These are phyloP conservation scores for Cotesia vestalis DNA, from an alignment of 1,140 invertebrate genomes.

Conservation along the genomic window DNA sequence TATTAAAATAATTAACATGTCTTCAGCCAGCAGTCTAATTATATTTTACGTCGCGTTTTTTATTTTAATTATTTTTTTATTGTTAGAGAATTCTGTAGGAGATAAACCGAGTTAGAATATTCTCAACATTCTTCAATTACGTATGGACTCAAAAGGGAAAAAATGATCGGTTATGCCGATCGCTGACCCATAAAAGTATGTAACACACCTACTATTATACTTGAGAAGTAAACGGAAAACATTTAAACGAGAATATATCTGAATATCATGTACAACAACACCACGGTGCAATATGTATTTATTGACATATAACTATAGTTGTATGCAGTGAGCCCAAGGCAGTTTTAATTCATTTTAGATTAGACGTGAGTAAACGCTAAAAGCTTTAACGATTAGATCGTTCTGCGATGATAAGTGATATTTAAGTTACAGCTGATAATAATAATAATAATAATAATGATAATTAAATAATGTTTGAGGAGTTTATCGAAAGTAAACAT, in stretches of 20 bases:
- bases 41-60: no score
- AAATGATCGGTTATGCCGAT: conserved; percentile 35
- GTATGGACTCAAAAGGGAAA: conserved; percentile 34
- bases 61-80: no score
- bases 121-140: conserved; percentile 23
- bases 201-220: conserved; percentile 31
- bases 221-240: neutral
- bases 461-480: neutral
- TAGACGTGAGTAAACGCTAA: conserved; percentile 8
- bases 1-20: no score
- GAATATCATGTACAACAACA: neutral
- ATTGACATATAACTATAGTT: conserved; percentile 4
- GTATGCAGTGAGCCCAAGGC: neutral
- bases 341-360: conserved; percentile 9
- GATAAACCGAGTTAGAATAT: neutral
- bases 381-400: no score
- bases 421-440: neutral
- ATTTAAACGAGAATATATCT: neutral
- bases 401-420: neutral
- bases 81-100: no score
- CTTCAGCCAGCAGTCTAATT: no score
- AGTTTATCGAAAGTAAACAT: no score
- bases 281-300: neutral
- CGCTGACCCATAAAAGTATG: conserved; percentile 41
- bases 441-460: neutral